A percentile compares a stretch with the other conserved stretches of the same genome.
Conservation (phyloP, 2,888 invertebrate species). For the Malachius bipustulatus region DNA sequence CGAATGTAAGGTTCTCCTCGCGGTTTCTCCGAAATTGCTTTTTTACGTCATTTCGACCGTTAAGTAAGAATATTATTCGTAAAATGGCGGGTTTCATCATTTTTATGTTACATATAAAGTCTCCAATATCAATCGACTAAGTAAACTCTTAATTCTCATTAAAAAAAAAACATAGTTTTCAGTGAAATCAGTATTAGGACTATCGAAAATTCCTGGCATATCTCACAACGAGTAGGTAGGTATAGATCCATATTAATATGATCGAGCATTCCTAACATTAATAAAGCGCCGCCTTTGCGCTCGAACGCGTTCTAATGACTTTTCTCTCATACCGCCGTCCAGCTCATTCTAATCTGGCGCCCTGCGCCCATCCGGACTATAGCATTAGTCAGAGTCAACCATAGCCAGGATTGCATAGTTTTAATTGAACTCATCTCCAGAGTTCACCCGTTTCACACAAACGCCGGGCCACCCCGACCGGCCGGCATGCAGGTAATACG, state of each 20-base stretch:
- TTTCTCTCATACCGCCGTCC: not conserved
- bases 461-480: slow-evolving; percentile 27
- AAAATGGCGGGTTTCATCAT: too few species aligned
- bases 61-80: too few species aligned
- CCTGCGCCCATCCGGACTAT: not conserved
- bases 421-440: slow-evolving; percentile 39
- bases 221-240: too few species aligned
- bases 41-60: too few species aligned
- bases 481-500: slow-evolving; percentile 36
- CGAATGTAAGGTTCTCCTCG: too few species aligned
- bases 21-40: too few species aligned
- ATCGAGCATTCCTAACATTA: slow-evolving; percentile 18
- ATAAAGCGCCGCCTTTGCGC: not conserved
- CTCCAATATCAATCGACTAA: too few species aligned
- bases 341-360: not conserved
- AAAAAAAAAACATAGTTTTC: too few species aligned
- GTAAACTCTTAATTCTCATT: too few species aligned
- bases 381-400: not conserved
- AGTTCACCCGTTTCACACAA: slow-evolving; percentile 39
- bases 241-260: slow-evolving; percentile 20
- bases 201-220: too few species aligned
- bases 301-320: not conserved
- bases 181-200: too few species aligned
- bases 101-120: too few species aligned
- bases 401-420: slow-evolving; percentile 32